Percentiles rank a stretch among this genome's conserved stretches.
These are phyloP conservation scores for Channa striata DNA, from an alignment of 2,797 vertebrate species.

Conservation along the genomic window DNA sequence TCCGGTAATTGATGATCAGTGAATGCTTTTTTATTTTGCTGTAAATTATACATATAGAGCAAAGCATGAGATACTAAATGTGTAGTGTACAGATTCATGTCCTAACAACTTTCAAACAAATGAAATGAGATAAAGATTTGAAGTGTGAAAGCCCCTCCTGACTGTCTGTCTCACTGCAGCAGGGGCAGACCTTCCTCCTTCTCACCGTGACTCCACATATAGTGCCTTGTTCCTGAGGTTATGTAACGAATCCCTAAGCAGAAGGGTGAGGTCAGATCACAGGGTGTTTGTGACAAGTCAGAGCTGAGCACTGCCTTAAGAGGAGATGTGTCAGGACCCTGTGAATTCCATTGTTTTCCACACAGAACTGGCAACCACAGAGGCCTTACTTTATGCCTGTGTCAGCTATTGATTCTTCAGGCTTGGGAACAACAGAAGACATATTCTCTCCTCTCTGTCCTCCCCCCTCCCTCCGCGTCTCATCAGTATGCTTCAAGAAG, in stretches of 20 bases:
- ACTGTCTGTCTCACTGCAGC: conserved; percentile 10
- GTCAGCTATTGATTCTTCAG: conserved; percentile 79
- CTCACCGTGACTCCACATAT: conserved; percentile 55
- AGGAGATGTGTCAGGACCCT: conserved; percentile 45
- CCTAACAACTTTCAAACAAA: conserved; percentile 4
- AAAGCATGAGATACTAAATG: background rate
- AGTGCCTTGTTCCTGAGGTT: conserved; percentile 56
- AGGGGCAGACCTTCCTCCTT: conserved; percentile 33
- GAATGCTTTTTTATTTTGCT: too few relatives aligned
- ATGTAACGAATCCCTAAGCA: conserved; percentile 70
- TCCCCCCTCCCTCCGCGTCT: conserved; percentile 42
- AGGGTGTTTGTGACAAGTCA: conserved; percentile 68
- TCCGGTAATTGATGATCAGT: too few relatives aligned
- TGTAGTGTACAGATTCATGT: background rate
- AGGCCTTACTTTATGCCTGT: conserved; percentile 68
- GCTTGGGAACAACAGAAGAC: conserved; percentile 73
- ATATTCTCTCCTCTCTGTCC: conserved; percentile 64
- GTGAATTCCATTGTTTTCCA: conserved; percentile 67
- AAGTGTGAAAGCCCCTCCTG: conserved; percentile 14
- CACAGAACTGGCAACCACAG: conserved; percentile 56
- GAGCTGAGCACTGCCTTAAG: conserved; percentile 52
- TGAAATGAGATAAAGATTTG: conserved; percentile 12
- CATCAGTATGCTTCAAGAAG: conserved; percentile 75
- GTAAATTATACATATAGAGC: conserved; percentile 1
- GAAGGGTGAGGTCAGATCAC: conserved; percentile 72